A percentile compares a stretch with the other conserved stretches of the same genome.
Evolutionary conservation across 2,797 vertebrate species (phyloP).

Genomic region (Mus minutoides): DNA sequence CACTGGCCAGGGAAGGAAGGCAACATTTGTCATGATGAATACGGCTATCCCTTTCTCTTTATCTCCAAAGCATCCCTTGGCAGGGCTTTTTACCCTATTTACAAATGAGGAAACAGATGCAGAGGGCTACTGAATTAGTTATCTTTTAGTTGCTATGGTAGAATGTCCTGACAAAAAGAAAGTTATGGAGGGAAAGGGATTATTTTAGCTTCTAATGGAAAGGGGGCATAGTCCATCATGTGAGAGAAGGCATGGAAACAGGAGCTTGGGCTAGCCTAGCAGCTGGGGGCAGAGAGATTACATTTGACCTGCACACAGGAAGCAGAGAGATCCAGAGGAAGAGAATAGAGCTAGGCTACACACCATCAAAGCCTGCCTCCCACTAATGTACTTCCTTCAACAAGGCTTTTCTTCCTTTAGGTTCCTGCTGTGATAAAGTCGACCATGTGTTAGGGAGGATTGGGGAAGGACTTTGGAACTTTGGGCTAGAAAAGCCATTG

Average conservation of each 20-base stretch:
- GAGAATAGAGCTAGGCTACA: not conserved
- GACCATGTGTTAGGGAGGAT: not conserved
- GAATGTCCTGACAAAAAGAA: not conserved
- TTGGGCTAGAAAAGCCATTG: not conserved
- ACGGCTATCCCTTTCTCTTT: accelerated
- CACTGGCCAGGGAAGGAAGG: not conserved
- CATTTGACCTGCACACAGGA: not conserved
- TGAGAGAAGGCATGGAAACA: not conserved
- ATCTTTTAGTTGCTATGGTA: not conserved
- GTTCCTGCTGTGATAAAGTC: not conserved
- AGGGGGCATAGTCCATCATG: not conserved
- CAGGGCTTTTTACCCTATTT: not conserved
- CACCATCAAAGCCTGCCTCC: not conserved
- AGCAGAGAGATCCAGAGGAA: not conserved
- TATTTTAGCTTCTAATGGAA: not conserved
- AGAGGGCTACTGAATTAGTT: not conserved
- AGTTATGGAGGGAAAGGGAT: not conserved
- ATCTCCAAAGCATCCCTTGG: not conserved
- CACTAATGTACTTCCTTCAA: not conserved
- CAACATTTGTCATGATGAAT: accelerated
- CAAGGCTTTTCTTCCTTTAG: not conserved
- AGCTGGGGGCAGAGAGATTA: not conserved
- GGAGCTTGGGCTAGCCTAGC: not conserved
- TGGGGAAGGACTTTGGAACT: not conserved
- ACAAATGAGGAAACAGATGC: not conserved